Evolutionary conservation across 1,140 invertebrate genomes (phyloP), one percentile per base, ranked within the genome.

Genomic region (Heliconius congener): DNA sequence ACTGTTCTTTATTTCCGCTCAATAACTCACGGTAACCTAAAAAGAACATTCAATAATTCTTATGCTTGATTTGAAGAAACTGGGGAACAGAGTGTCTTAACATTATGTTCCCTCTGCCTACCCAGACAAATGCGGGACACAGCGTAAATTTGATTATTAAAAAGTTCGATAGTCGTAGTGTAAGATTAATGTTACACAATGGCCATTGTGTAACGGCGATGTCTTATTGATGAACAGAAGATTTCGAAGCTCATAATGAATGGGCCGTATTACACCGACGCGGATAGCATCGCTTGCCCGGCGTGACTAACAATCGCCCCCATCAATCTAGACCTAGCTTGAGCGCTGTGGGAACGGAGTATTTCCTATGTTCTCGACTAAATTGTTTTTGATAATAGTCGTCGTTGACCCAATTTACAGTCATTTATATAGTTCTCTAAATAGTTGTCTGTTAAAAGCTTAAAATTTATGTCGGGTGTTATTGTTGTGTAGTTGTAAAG

Each of bases 201-300:
- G 66, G n/a, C 76, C 76, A 72, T 78, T 76, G 80, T 81, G 52
- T 81, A 52, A 52, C 4, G 16, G 60, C 52, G 72, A 83, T 82
- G 81, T 82, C 81, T 84, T 76, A 80, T 80, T 84, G 81, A 84
- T 77, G 76, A 79, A 74, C 72, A 73, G 79, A 81, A 83, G 74
- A 71, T 82, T 73, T 73, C 71, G 70, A 74, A 76, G 78, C 66
- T 74, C 74, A 73, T 83, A 83, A 83, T 83, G 82, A 83, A 83
- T 83, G 77, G 82, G 66, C 71, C n/a, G 77, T 79, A 71, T 83
- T 74, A 83, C 55, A 74, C 77, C 76, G 72, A 55, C 73, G 74
- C 66, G 73, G 74, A 83, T 83, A 78, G 74, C 71, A 79, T 74
- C 76, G 76, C 66, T 72, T 72, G 78, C 66, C 78, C 70, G 78